These are phyloP conservation scores for Operophtera brumata DNA, from an alignment of 2,888 invertebrate species.

Conservation along the genomic window DNA sequence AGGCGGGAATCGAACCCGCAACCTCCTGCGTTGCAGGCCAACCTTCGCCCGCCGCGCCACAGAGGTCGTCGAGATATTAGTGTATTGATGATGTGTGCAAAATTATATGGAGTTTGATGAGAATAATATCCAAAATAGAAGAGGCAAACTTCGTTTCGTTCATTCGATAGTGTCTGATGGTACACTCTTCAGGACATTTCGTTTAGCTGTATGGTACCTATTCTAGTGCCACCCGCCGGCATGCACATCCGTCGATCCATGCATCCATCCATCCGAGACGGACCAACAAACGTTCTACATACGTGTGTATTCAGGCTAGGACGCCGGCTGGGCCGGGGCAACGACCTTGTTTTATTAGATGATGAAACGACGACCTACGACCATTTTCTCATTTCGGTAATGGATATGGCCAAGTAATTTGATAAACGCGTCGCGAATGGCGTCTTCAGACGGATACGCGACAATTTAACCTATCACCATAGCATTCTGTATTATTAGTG, in stretches of 20 bases:
- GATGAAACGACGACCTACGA: slow-evolving; percentile 39
- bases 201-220: neutral
- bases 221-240: slow-evolving; percentile 1
- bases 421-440: slow-evolving; percentile 29
- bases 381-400: slow-evolving; percentile 36
- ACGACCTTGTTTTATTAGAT: slow-evolving; percentile 48
- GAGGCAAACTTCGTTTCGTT: too few species aligned
- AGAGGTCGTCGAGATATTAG: too few species aligned
- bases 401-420: slow-evolving; percentile 33
- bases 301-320: slow-evolving; percentile 7
- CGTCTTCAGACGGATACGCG: slow-evolving; percentile 29
- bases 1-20: too few species aligned
- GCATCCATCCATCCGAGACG: slow-evolving; percentile 50
- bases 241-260: slow-evolving; percentile 33
- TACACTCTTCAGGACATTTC: too few species aligned
- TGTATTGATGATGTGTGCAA: too few species aligned
- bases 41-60: too few species aligned
- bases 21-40: too few species aligned
- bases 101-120: too few species aligned
- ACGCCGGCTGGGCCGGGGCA: slow-evolving; percentile 35
- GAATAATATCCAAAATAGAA: too few species aligned
- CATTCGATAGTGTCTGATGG: too few species aligned
- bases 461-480: slow-evolving; percentile 20
- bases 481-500: neutral
- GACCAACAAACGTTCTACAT: slow-evolving; percentile 32